Evolutionary conservation across 2,113 vertebrate species (phyloP).

Genomic region (Desmodus rotundus): DNA sequence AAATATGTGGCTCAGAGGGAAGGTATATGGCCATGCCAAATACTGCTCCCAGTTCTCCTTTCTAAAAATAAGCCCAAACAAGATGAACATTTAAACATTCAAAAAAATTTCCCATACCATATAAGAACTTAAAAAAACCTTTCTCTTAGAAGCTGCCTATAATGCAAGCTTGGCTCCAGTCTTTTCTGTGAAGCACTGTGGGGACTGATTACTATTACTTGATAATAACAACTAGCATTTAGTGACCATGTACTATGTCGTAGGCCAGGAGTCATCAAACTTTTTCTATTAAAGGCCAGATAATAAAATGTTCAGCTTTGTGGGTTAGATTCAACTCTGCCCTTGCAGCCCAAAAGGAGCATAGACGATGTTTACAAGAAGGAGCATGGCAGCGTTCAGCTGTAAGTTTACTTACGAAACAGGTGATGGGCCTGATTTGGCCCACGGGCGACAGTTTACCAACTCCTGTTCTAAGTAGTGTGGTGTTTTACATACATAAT

Average conservation of each 20-base stretch:
- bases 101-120: background rate
- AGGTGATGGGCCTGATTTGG: background rate
- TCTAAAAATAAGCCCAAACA: background rate
- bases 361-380: background rate
- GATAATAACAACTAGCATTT: background rate
- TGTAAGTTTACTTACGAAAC: background rate
- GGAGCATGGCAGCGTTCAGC: background rate
- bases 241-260: background rate
- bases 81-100: background rate
- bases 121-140: background rate
- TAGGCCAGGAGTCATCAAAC: background rate
- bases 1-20: background rate
- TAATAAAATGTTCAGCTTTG: background rate
- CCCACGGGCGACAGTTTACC: background rate
- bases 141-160: background rate
- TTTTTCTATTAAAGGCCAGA: background rate
- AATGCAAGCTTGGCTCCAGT: background rate
- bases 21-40: background rate
- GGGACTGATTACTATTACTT: background rate
- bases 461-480: background rate
- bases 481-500: background rate
- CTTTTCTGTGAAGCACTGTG: background rate
- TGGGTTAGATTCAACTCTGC: too few species aligned
- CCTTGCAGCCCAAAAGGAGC: background rate
- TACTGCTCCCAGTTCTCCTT: background rate